phyloP scores from a whole-genome alignment of 2,888 invertebrate species.

The Sinopyrophorus schimmeli region DNA sequence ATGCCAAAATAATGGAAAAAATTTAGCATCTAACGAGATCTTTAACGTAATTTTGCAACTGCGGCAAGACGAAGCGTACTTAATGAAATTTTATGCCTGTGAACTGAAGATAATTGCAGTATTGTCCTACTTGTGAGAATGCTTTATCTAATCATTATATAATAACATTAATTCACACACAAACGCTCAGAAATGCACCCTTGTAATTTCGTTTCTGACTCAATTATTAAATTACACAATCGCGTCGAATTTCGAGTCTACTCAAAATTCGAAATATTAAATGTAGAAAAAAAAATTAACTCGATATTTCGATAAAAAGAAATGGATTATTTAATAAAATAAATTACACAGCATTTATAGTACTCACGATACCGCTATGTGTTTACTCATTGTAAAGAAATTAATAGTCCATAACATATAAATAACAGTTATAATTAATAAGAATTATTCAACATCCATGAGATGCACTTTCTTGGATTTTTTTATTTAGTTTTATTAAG shows the following conservation, averaged over 20 bases:
- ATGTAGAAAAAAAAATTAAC: too few species aligned
- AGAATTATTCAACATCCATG: slow-evolving; percentile 5
- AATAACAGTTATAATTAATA: slow-evolving; percentile 3
- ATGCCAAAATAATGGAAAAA: too few species aligned
- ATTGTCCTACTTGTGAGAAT: slow-evolving; percentile 27
- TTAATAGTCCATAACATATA: not conserved
- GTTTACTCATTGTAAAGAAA: not conserved
- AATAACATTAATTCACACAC: slow-evolving; percentile 14
- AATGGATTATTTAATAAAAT: too few species aligned
- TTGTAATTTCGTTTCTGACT: too few species aligned
- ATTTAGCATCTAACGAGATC: slow-evolving; percentile 1
- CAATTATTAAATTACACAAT: too few species aligned
- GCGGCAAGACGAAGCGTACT: slow-evolving; percentile 11
- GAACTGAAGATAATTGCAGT: slow-evolving; percentile 25
- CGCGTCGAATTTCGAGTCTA: too few species aligned
- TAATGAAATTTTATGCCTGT: slow-evolving; percentile 23
- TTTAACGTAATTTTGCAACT: slow-evolving; percentile 12
- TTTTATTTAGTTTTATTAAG: not conserved
- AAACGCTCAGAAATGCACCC: slow-evolving; percentile 6
- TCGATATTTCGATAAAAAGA: too few species aligned
- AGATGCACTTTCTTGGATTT: slow-evolving; percentile 1
- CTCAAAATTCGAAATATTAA: too few species aligned
- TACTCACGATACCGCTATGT: slow-evolving; percentile 14
- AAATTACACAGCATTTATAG: too few species aligned
- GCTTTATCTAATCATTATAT: slow-evolving; percentile 24